Conservation (phyloP, 37 sponge, comb jelly and placozoan species). For the Aphrocallistes beatrix region DNA sequence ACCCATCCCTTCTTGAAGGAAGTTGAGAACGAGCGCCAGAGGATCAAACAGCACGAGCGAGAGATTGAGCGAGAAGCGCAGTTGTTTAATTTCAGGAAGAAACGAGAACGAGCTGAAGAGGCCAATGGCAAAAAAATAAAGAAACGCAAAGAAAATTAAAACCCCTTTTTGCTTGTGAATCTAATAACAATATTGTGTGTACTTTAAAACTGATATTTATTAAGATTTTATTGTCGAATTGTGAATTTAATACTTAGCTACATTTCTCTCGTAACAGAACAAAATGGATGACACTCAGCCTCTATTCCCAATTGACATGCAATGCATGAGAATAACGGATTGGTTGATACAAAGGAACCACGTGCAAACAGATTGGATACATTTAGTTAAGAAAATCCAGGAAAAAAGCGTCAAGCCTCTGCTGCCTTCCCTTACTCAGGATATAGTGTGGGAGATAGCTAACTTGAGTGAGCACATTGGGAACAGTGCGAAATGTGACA, state of each 20-base stretch:
- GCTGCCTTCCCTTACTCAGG: not conserved
- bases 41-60: not conserved
- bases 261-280: not conserved
- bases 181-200: not conserved
- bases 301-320: not conserved
- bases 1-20: not conserved
- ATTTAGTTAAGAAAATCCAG: not conserved
- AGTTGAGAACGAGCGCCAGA: not conserved
- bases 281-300: not conserved
- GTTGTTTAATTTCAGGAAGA: not conserved
- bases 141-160: too few species aligned
- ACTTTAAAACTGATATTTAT: not conserved
- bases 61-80: not conserved
- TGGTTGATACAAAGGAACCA: conserved; percentile 10
- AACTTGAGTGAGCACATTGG: not conserved
- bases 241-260: not conserved
- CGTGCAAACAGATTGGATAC: not conserved
- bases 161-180: not conserved
- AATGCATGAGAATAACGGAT: not conserved
- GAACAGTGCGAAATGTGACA: not conserved
- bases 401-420: not conserved
- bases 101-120: not conserved
- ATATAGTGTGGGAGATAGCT: not conserved
- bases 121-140: not conserved
- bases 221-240: not conserved